A percentile compares a stretch with the other conserved stretches of the same genome.
phyloP scores from a whole-genome alignment of 2,797 vertebrate species.

The Paratrypauchen microcephalus region DNA sequence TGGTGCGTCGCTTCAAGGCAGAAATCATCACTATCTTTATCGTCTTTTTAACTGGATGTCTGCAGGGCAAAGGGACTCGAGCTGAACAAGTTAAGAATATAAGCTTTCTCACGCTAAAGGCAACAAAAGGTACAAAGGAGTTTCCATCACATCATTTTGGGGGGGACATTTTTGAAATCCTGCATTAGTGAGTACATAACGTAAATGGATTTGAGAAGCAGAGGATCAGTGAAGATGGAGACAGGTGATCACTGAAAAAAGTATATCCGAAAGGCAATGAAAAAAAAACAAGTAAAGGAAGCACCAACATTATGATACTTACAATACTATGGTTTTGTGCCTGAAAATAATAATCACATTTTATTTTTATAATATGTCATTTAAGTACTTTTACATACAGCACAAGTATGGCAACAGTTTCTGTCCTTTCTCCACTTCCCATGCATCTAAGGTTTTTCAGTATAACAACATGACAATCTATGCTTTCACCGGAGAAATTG shows the following conservation, averaged over 20 bases:
- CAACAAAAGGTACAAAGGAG: background rate
- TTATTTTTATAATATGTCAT: no score
- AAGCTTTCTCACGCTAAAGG: constrained; percentile 17
- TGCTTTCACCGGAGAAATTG: background rate
- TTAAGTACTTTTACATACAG: no score
- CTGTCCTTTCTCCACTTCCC: background rate
- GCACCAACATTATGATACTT: background rate
- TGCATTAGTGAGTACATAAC: background rate
- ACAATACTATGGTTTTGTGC: no score
- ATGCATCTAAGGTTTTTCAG: background rate
- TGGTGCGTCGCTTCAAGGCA: constrained; percentile 39
- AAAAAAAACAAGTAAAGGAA: background rate
- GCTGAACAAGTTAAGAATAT: constrained; percentile 7
- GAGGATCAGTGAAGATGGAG: background rate
- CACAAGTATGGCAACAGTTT: no score
- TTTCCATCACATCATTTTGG: background rate
- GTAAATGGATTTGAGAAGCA: background rate
- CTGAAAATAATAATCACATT: no score
- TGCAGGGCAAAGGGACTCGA: constrained; percentile 17
- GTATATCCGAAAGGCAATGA: background rate
- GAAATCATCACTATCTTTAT: constrained; percentile 18
- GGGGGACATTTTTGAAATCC: background rate
- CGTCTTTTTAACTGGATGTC: constrained; percentile 11
- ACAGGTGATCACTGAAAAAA: background rate
- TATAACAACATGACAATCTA: no score